Conservation (phyloP, 2,888 invertebrate species). For the Perizoma flavofasciatum region DNA sequence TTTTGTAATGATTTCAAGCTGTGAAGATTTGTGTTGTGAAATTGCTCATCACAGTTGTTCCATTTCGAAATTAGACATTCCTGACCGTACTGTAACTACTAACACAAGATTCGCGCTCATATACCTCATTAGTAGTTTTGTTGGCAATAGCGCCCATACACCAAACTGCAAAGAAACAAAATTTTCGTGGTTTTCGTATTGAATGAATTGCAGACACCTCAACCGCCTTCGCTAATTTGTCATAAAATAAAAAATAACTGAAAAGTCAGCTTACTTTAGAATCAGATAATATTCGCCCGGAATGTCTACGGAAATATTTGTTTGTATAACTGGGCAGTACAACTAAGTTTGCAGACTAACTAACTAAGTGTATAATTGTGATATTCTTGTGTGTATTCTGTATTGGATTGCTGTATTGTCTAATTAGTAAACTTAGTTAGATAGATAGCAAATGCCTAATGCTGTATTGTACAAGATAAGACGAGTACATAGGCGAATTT, state of each 20-base stretch:
- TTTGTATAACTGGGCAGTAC: slow-evolving; percentile 19
- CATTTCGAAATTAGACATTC: slow-evolving; percentile 7
- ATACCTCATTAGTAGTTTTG: slow-evolving; percentile 26
- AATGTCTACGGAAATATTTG: slow-evolving; percentile 64
- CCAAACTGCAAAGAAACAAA: too few species aligned
- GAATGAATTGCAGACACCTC: not conserved
- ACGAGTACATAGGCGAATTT: too few species aligned
- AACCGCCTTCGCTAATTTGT: not conserved
- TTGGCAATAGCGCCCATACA: slow-evolving; percentile 25
- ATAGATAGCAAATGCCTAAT: too few species aligned
- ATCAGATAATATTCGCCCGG: slow-evolving; percentile 57
- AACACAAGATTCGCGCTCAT: slow-evolving; percentile 17
- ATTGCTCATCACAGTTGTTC: slow-evolving; percentile 20
- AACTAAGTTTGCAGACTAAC: slow-evolving; percentile 51
- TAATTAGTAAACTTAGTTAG: not conserved
- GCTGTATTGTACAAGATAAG: too few species aligned
- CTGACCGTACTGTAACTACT: not conserved
- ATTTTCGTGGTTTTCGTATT: not conserved
- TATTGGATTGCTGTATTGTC: not conserved
- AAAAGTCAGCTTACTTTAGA: slow-evolving; percentile 63
- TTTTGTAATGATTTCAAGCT: slow-evolving; percentile 9
- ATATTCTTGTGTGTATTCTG: not conserved
- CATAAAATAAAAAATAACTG: slow-evolving; percentile 45
- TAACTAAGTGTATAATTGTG: not conserved
- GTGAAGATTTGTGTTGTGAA: slow-evolving; percentile 15